phyloP scores from a whole-genome alignment of 2,113 vertebrate genomes.

The Ariopsis seemanni region DNA sequence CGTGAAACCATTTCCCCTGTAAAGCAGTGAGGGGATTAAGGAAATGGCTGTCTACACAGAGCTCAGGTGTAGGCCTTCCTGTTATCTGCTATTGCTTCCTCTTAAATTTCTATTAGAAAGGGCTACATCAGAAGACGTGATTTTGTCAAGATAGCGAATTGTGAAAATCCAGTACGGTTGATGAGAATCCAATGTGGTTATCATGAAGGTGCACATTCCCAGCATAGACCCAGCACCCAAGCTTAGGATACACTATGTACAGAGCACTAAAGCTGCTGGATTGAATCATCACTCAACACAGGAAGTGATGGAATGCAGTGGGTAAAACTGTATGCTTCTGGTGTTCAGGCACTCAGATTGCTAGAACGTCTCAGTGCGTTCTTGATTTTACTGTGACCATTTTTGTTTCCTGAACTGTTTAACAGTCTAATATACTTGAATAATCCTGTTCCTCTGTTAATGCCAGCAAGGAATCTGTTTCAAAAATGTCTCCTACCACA shows the following conservation, averaged over 20 bases:
- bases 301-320: slow-evolving; percentile 28
- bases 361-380: not conserved
- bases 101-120: not conserved
- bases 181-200: not conserved
- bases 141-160: not conserved
- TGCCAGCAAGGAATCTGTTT: not conserved
- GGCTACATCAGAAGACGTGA: not conserved
- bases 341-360: not conserved
- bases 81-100: slow-evolving; percentile 31
- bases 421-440: slow-evolving; percentile 16
- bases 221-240: not conserved
- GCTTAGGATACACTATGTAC: not conserved
- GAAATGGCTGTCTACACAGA: slow-evolving; percentile 38
- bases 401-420: not conserved
- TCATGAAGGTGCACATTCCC: not conserved
- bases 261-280: slow-evolving; percentile 10
- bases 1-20: slow-evolving; percentile 17
- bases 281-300: slow-evolving; percentile 31
- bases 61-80: slow-evolving; percentile 39
- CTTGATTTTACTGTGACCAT: not conserved
- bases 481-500: slow-evolving; percentile 17
- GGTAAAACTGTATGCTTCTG: slow-evolving; percentile 16
- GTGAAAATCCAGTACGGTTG: not conserved
- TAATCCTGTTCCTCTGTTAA: not conserved
- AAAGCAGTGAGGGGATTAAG: slow-evolving; percentile 1